Conservation (phyloP, 2,797 vertebrate species). For the Hydrolagus colliei region DNA sequence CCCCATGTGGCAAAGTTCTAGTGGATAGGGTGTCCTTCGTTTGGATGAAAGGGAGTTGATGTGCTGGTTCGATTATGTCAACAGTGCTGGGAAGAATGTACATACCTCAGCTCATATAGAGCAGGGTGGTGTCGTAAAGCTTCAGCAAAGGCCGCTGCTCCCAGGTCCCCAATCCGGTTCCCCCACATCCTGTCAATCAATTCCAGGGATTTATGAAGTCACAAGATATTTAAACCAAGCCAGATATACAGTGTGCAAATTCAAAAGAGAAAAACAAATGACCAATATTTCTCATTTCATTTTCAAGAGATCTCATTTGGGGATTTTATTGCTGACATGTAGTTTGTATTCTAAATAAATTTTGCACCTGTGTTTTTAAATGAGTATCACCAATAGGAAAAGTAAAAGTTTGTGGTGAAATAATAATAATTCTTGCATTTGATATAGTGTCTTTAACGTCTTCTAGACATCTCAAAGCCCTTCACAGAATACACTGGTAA, state of each 20-base stretch:
- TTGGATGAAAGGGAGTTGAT: neutral
- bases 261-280: neutral
- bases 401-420: neutral
- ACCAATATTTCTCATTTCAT: neutral
- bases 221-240: neutral
- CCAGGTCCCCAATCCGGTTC: slow-evolving; percentile 78
- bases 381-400: neutral
- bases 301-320: no score
- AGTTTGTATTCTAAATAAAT: neutral
- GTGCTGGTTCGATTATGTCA: neutral
- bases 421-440: neutral
- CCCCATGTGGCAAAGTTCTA: neutral
- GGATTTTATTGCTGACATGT: neutral
- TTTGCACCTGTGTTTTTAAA: no score
- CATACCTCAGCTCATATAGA: slow-evolving; percentile 78
- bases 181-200: slow-evolving; percentile 80
- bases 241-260: neutral
- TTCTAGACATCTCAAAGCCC: neutral
- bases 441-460: neutral
- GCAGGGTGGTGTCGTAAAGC: slow-evolving; percentile 73
- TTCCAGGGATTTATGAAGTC: neutral
- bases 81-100: neutral
- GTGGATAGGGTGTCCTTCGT: neutral
- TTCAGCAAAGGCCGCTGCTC: slow-evolving; percentile 79
- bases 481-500: no score